These are phyloP conservation scores for Champsocephalus esox DNA, from an alignment of 2,797 vertebrate genomes.

Conservation along the genomic window DNA sequence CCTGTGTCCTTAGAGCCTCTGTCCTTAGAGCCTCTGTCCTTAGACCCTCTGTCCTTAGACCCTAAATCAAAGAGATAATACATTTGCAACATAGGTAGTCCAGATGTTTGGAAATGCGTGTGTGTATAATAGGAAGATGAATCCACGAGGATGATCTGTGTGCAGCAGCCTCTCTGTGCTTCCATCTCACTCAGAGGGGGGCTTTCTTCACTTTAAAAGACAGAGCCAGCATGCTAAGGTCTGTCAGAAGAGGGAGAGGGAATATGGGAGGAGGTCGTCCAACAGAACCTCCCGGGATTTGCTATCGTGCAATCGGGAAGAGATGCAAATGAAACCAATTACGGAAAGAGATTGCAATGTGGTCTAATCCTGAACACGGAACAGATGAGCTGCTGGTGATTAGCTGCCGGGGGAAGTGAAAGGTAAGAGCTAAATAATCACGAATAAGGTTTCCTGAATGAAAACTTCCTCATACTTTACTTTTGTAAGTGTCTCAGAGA, in stretches of 20 bases:
- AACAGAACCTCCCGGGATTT: constrained; percentile 3
- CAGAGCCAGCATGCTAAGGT: constrained; percentile 35
- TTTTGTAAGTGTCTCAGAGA: constrained; percentile 3
- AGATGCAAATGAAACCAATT: constrained; percentile 26
- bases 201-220: constrained; percentile 40
- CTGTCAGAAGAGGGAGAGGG: constrained; percentile 39
- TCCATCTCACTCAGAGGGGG: constrained; percentile 58
- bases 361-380: background rate
- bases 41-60: too few relatives aligned
- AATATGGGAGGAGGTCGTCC: constrained; percentile 29
- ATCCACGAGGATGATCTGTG: constrained; percentile 63
- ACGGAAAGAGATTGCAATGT: background rate
- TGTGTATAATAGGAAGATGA: too few relatives aligned
- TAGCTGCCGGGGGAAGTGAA: background rate
- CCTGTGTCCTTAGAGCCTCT: too few relatives aligned
- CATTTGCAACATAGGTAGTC: too few relatives aligned
- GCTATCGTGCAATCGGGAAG: background rate
- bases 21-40: too few relatives aligned
- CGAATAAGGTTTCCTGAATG: background rate
- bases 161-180: constrained; percentile 60
- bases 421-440: background rate
- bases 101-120: too few relatives aligned
- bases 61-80: too few relatives aligned
- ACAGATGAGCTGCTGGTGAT: background rate
- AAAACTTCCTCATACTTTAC: background rate